These are phyloP conservation scores for Agraylea sexmaculata DNA, from an alignment of 1,140 invertebrate species.

Conservation along the genomic window DNA sequence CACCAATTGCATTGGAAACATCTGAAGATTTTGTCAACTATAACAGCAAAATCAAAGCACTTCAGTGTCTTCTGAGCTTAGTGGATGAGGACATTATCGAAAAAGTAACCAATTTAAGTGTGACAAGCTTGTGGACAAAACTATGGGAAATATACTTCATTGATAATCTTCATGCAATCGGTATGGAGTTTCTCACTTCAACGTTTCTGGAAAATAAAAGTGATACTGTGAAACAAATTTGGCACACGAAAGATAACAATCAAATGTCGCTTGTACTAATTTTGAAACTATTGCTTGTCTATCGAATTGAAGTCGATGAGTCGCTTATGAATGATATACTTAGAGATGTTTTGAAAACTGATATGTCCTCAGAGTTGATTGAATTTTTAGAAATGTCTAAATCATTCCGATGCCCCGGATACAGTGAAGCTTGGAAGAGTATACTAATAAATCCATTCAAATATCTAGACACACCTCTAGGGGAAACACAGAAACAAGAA, in stretches of 20 bases:
- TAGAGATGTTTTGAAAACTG: constrained; percentile 27
- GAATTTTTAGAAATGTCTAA: constrained; percentile 30
- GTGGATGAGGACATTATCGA: constrained; percentile 32
- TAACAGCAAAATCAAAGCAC: constrained; percentile 33
- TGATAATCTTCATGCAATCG: constrained; percentile 32
- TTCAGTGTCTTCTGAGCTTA: constrained; percentile 38
- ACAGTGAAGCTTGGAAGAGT: constrained; percentile 33
- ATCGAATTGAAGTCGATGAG: constrained; percentile 23
- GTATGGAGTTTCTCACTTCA: constrained; percentile 35
- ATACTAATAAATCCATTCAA: constrained; percentile 35
- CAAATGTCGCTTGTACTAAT: constrained; percentile 30
- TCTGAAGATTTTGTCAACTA: constrained; percentile 34
- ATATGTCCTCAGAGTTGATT: constrained; percentile 31
- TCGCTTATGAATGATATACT: constrained; percentile 26
- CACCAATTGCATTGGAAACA: constrained; percentile 36
- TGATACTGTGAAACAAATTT: constrained; percentile 29
- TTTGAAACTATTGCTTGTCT: constrained; percentile 28
- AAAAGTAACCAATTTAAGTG: constrained; percentile 33
- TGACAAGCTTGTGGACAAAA: constrained; percentile 29
- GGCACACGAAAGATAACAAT: constrained; percentile 28
- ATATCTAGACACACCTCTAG: constrained; percentile 34
- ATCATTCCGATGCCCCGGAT: constrained; percentile 26
- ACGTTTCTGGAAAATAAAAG: constrained; percentile 34
- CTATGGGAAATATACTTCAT: constrained; percentile 33
- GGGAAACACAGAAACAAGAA: constrained; percentile 32